These are phyloP conservation scores for Oligia strigilis DNA, from an alignment of 2,888 invertebrate species.

Conservation along the genomic window DNA sequence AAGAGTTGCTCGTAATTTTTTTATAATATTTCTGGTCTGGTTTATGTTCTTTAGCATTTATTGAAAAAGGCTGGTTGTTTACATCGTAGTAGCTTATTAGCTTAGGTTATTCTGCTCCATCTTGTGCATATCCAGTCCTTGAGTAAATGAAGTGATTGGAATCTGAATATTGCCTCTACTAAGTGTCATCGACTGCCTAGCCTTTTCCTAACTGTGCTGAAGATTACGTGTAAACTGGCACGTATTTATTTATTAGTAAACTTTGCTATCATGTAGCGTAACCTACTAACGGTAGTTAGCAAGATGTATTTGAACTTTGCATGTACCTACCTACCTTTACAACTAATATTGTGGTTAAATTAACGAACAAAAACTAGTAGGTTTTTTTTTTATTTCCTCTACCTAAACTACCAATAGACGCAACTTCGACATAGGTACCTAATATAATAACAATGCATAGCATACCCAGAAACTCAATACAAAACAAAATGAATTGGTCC, in stretches of 20 bases:
- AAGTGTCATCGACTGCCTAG: not conserved
- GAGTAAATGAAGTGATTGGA: not conserved
- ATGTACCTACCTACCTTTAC: not conserved
- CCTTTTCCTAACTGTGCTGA: not conserved
- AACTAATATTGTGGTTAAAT: not conserved
- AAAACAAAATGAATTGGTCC: conserved; percentile 52
- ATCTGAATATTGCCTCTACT: not conserved
- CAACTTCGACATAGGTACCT: not conserved
- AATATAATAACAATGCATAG: conserved; percentile 22
- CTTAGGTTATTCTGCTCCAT: not conserved
- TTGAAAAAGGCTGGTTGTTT: not conserved
- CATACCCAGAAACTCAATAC: conserved; percentile 20
- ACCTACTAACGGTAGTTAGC: not conserved
- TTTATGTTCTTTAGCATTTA: not conserved
- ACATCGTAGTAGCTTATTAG: not conserved
- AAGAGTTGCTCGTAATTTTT: conserved; percentile 69
- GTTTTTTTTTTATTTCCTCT: not conserved
- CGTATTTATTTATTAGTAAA: not conserved
- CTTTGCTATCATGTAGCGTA: not conserved
- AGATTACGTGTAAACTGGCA: not conserved
- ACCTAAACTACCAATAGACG: not conserved
- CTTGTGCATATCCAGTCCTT: not conserved
- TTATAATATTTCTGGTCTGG: conserved; percentile 5
- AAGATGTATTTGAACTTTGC: not conserved
- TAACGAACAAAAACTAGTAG: not conserved